phyloP scores from a whole-genome alignment of 2,797 vertebrate species.

The Chromobotia macracanthus region DNA sequence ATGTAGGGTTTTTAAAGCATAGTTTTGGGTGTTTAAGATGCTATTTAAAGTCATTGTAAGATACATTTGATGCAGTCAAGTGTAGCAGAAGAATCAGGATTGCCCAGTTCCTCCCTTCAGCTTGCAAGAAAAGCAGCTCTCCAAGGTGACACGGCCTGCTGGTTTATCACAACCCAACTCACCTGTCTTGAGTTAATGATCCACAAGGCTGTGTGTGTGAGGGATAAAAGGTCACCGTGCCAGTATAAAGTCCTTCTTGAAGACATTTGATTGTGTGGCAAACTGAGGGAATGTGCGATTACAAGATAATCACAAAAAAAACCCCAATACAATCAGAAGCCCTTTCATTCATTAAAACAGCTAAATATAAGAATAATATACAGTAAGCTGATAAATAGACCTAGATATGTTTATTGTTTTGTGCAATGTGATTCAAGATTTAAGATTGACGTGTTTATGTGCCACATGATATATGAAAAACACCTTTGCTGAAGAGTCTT shows the following conservation, averaged over 20 bases:
- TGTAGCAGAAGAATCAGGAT: conserved; percentile 4
- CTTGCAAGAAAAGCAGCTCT: neutral
- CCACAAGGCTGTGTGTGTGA: conserved; percentile 16
- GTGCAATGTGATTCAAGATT: conserved; percentile 4
- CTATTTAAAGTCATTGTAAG: too few species aligned
- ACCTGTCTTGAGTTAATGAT: conserved; percentile 25
- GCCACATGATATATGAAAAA: neutral
- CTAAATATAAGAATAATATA: neutral
- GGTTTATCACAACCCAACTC: neutral
- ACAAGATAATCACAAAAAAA: conserved; percentile 22
- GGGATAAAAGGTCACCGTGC: conserved; percentile 12
- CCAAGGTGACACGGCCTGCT: conserved; percentile 40
- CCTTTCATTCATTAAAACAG: neutral
- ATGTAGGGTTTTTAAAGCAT: too few species aligned
- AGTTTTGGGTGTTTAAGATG: too few species aligned
- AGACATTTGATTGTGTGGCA: conserved; percentile 29
- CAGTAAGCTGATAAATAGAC: neutral
- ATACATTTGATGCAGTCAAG: neutral
- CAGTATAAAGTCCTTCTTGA: conserved; percentile 45
- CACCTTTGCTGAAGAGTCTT: neutral
- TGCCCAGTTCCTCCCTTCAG: neutral
- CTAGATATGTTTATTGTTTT: conserved; percentile 6
- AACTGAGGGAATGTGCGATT: neutral
- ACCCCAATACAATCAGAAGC: neutral
- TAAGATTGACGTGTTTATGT: neutral